These are phyloP conservation scores for Sphenodon punctatus DNA, from an alignment of 2,797 vertebrate genomes.

Conservation along the genomic window DNA sequence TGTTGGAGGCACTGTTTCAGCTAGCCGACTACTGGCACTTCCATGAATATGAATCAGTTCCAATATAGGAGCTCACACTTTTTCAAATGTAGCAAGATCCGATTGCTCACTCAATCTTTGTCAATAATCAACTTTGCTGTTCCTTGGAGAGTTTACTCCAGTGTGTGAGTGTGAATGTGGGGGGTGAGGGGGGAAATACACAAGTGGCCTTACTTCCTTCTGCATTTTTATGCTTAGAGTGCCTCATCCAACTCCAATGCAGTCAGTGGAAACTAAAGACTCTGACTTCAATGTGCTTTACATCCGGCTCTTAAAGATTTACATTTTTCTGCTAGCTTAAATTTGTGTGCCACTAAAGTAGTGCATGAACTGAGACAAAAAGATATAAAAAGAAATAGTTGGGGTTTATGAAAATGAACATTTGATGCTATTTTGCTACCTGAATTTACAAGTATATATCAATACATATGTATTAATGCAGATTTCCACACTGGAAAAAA, in stretches of 20 bases:
- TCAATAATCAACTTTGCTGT: constrained; percentile 6
- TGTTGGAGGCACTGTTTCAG: constrained; percentile 46
- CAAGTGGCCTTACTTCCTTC: neutral
- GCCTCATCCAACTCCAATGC: neutral
- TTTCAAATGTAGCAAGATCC: constrained; percentile 29
- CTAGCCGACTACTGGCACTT: constrained; percentile 45
- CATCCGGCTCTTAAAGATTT: neutral
- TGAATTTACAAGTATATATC: constrained; percentile 44
- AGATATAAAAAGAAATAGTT: neutral
- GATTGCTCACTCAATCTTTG: constrained; percentile 28
- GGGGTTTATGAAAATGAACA: constrained; percentile 32
- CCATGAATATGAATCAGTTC: constrained; percentile 59
- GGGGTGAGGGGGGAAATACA: neutral
- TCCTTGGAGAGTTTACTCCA: constrained; percentile 17
- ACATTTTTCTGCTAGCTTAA: neutral
- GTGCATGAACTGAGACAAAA: neutral
- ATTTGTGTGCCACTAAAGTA: neutral
- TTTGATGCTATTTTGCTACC: constrained; percentile 15
- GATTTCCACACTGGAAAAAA: constrained; percentile 41
- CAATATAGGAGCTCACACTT: constrained; percentile 47
- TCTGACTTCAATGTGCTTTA: neutral
- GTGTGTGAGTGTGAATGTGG: neutral
- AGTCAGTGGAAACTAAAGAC: neutral
- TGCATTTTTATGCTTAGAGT: neutral
- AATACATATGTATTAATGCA: constrained; percentile 63